Evolutionary conservation across 2,888 invertebrate species (phyloP).

Genomic region (Tanytarsus gracilentus): DNA sequence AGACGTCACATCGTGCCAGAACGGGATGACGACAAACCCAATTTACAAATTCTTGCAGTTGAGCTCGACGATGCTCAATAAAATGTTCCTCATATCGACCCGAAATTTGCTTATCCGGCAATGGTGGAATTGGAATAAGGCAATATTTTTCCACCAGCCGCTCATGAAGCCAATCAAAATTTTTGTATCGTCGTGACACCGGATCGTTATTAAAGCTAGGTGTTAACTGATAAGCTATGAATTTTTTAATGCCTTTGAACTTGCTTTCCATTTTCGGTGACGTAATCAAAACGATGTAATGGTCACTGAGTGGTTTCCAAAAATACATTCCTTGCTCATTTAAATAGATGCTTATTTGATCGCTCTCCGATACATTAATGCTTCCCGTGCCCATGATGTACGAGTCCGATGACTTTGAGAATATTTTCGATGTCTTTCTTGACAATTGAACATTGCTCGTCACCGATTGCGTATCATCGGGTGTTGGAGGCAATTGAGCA

Average conservation of each 20-base stretch:
- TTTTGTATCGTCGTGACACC: constrained; percentile 84
- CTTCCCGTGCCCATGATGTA: constrained; percentile 73
- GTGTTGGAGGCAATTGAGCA: constrained; percentile 12
- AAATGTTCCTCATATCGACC: constrained; percentile 96
- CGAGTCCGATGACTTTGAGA: constrained; percentile 85
- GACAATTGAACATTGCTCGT: constrained; percentile 33
- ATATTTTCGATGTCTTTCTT: constrained; percentile 72
- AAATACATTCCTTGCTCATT: constrained; percentile 57
- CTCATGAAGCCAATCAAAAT: constrained; percentile 98
- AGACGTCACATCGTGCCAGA: constrained; percentile 81
- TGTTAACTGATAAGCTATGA: constrained; percentile 91
- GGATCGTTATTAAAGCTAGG: constrained; percentile 91
- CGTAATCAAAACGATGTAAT: constrained; percentile 77
- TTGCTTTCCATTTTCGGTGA: constrained; percentile 97
- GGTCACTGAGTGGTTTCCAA: constrained; percentile 66
- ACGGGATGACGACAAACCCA: constrained; percentile 96
- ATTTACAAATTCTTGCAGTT: constrained; percentile 92
- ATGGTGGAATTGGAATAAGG: constrained; percentile 87
- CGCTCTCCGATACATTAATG: constrained; percentile 57
- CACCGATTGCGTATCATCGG: constrained; percentile 47
- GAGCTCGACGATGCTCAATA: constrained; percentile 87
- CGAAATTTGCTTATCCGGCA: constrained; percentile 97
- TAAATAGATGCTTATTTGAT: constrained; percentile 64
- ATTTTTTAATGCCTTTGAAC: constrained; percentile 94
- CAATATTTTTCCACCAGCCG: constrained; percentile 89